phyloP scores from a whole-genome alignment of 2,888 invertebrate species.

The Lordiphosa fenestrarum region DNA sequence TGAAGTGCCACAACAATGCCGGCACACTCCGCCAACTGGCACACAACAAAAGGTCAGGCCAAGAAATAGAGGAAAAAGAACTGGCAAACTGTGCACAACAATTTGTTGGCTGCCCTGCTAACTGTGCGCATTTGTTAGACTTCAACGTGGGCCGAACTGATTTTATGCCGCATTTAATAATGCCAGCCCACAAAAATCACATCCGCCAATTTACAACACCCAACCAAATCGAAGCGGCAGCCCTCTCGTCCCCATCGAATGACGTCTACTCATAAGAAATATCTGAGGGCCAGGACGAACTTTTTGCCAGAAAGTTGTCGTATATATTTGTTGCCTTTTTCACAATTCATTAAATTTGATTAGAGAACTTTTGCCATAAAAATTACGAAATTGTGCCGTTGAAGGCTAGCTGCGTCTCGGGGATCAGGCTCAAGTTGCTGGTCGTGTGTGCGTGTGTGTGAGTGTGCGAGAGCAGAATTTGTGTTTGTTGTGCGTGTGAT shows the following conservation, averaged over 20 bases:
- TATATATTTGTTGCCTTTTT: slow-evolving; percentile 76
- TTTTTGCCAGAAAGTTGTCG: slow-evolving; percentile 66
- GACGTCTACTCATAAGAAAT: slow-evolving; percentile 63
- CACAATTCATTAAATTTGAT: slow-evolving; percentile 76
- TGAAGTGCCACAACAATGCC: slow-evolving; percentile 59
- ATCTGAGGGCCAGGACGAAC: slow-evolving; percentile 61
- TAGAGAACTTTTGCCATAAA: slow-evolving; percentile 76
- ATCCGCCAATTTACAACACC: slow-evolving; percentile 69
- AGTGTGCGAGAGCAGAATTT: too few relatives aligned
- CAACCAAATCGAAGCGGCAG: slow-evolving; percentile 61
- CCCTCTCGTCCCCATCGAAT: slow-evolving; percentile 19
- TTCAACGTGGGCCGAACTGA: slow-evolving; percentile 55
- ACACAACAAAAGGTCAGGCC: slow-evolving; percentile 46
- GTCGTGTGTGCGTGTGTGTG: slow-evolving; percentile 7
- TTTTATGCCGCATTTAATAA: slow-evolving; percentile 75
- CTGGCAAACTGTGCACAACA: slow-evolving; percentile 38
- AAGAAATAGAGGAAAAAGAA: slow-evolving; percentile 22
- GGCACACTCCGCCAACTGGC: slow-evolving; percentile 30
- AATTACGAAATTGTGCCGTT: slow-evolving; percentile 77
- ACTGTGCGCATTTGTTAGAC: slow-evolving; percentile 68
- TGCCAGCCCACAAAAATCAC: slow-evolving; percentile 73
- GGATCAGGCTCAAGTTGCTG: slow-evolving; percentile 32
- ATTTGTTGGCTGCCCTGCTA: slow-evolving; percentile 63
- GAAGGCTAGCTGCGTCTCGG: slow-evolving; percentile 65
- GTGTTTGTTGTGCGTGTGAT: slow-evolving; percentile 47